Evolutionary conservation across 2,113 vertebrate genomes (phyloP).

Genomic region (Neopipo cinnamomea): DNA sequence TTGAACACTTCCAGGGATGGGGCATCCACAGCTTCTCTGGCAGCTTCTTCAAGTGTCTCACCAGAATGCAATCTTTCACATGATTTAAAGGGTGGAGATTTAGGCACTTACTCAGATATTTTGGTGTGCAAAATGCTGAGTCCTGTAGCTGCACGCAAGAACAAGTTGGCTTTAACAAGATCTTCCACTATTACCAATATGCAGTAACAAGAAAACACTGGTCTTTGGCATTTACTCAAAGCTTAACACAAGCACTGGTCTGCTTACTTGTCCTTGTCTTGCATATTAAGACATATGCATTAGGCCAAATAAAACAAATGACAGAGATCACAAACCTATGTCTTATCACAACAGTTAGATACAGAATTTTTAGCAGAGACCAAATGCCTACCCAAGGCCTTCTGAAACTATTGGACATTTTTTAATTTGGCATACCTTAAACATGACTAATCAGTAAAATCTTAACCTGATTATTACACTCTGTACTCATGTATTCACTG

Average conservation of each 20-base stretch:
- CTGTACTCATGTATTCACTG: background rate
- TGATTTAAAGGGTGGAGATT: background rate
- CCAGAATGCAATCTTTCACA: background rate
- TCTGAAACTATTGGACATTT: background rate
- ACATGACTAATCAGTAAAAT: background rate
- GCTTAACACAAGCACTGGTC: background rate
- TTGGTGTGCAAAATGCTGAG: background rate
- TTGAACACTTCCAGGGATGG: background rate
- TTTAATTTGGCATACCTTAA: background rate
- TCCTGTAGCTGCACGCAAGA: background rate
- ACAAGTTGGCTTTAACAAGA: background rate
- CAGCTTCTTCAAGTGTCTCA: background rate
- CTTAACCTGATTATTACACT: background rate
- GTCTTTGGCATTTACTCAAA: background rate
- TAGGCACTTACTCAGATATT: background rate
- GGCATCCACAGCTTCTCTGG: background rate
- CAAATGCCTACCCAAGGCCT: background rate
- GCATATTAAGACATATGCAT: background rate
- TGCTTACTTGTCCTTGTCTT: background rate
- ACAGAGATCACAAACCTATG: background rate
- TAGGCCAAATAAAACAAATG: background rate
- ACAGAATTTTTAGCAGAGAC: background rate
- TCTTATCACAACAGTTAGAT: background rate
- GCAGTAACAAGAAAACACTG: background rate
- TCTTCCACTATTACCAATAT: background rate